Evolutionary conservation across 2,113 vertebrate species (phyloP).

Genomic region (Actinemys pallida): DNA sequence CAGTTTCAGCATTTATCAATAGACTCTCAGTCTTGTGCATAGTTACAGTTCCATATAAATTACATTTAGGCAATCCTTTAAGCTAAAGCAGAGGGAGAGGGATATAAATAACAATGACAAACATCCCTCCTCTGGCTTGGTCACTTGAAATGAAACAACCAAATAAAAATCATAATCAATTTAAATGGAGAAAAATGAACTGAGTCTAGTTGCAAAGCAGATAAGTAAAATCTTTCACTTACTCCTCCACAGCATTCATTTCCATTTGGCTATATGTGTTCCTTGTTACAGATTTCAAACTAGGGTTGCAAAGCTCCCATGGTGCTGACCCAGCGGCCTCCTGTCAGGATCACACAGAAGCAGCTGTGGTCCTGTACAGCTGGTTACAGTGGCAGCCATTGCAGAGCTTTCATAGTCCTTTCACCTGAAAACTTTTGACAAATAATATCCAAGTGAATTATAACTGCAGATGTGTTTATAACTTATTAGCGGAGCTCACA

Average conservation of each 20-base stretch:
- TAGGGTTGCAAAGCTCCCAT: conserved; percentile 30
- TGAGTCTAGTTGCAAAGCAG: conserved; percentile 60
- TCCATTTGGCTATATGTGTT: not conserved
- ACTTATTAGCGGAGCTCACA: not conserved
- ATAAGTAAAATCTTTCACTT: conserved; percentile 53
- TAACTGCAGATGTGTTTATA: not conserved
- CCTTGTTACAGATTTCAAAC: conserved; percentile 69
- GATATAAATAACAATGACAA: conserved; percentile 52
- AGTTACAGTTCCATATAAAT: conserved; percentile 61
- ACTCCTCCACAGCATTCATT: conserved; percentile 38
- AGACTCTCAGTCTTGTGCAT: conserved; percentile 13
- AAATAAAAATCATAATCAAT: conserved; percentile 44
- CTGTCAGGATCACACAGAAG: conserved; percentile 2
- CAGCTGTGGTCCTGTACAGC: not conserved
- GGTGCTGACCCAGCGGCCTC: conserved; percentile 15
- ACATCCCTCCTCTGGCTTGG: conserved; percentile 39
- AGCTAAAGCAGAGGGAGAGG: conserved; percentile 47
- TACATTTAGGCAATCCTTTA: conserved; percentile 51
- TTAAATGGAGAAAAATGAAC: conserved; percentile 67
- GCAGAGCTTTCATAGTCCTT: not conserved
- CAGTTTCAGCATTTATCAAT: not conserved
- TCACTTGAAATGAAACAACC: conserved; percentile 61
- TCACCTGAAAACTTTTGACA: not conserved
- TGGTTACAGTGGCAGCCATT: not conserved
- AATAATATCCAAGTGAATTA: not conserved